Conservation (phyloP, 2,888 invertebrate species). For the Entomobrya multifasciata region DNA sequence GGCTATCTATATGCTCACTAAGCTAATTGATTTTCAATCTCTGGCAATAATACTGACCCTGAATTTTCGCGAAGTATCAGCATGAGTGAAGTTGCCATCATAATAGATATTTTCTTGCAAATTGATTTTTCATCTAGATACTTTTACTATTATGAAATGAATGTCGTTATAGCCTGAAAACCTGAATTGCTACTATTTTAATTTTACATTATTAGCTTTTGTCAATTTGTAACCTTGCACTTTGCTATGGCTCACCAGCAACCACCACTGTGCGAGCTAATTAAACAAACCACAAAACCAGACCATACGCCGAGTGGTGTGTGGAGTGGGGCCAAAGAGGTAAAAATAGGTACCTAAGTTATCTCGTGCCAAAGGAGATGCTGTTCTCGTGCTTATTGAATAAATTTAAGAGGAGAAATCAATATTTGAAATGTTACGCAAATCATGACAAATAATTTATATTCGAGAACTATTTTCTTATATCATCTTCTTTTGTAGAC, state of each 20-base stretch:
- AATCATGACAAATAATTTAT: too few species aligned
- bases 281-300: neutral
- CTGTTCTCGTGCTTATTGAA: neutral
- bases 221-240: conserved; percentile 10
- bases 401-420: too few species aligned
- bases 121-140: neutral
- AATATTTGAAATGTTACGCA: too few species aligned
- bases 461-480: too few species aligned
- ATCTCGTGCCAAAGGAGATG: neutral
- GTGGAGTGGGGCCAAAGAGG: neutral
- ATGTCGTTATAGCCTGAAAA: neutral
- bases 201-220: neutral
- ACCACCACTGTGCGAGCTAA: neutral
- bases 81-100: too few species aligned
- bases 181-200: neutral
- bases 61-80: too few species aligned
- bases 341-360: too few species aligned
- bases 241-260: neutral
- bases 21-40: neutral
- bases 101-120: neutral
- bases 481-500: too few species aligned
- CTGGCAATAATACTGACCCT: too few species aligned
- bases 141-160: too few species aligned
- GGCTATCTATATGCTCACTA: neutral
- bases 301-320: neutral